These are phyloP conservation scores for Morpho achilles DNA, from an alignment of 2,888 invertebrate species.

Conservation along the genomic window DNA sequence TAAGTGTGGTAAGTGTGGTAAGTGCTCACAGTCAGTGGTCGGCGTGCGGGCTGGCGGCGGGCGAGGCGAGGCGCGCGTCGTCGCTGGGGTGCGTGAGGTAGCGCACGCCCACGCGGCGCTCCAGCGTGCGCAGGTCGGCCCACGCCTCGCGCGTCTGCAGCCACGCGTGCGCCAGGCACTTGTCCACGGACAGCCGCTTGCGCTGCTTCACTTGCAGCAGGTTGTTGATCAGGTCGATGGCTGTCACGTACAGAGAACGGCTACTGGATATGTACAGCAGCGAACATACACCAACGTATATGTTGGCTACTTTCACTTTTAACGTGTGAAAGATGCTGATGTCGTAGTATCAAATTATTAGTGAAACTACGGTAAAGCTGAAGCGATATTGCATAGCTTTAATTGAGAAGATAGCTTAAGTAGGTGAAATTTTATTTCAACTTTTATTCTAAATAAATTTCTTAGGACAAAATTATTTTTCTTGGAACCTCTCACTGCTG, in stretches of 20 bases:
- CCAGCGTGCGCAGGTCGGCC: constrained; percentile 94
- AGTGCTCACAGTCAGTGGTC: constrained; percentile 27
- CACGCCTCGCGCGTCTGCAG: constrained; percentile 97
- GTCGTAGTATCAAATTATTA: no score
- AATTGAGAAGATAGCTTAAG: no score
- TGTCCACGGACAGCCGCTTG: constrained; percentile 97
- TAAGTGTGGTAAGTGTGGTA: no score
- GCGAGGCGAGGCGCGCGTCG: constrained; percentile 43
- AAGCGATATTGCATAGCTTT: no score
- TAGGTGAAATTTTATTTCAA: no score
- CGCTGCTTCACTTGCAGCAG: constrained; percentile 97
- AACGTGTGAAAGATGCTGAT: no score
- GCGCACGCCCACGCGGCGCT: constrained; percentile 69
- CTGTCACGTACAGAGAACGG: constrained; percentile 65
- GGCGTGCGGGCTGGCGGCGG: constrained; percentile 20
- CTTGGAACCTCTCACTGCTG: no score
- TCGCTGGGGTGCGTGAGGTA: constrained; percentile 68
- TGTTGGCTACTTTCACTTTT: no score
- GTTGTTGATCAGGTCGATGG: constrained; percentile 98
- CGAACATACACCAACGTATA: no score
- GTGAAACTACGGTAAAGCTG: no score
- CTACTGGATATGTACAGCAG: constrained; percentile 36
- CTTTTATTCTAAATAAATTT: no score
- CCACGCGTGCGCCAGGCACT: constrained; percentile 96
- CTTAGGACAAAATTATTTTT: no score